These are phyloP conservation scores for Neogobius melanostomus DNA, from an alignment of 2,113 vertebrate species.

Conservation along the genomic window DNA sequence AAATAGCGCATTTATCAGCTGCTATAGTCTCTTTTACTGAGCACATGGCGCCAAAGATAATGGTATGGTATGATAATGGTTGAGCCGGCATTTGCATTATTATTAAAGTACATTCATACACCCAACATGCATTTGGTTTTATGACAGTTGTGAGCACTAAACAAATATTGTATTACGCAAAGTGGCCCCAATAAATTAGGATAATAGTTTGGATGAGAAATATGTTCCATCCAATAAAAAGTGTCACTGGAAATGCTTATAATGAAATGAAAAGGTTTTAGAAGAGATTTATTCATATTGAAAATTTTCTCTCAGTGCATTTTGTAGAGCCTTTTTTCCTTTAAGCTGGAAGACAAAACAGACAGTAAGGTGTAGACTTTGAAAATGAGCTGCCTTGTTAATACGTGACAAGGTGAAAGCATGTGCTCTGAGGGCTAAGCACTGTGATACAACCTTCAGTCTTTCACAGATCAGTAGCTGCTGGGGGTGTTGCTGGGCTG, in stretches of 20 bases:
- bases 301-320: not conserved
- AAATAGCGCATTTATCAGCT: constrained; percentile 48
- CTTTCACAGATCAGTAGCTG: constrained; percentile 38
- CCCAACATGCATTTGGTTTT: not conserved
- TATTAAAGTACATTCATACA: not conserved
- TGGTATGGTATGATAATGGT: not conserved
- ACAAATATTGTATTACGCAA: not conserved
- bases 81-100: not conserved
- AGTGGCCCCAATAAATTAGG: not conserved
- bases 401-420: constrained; percentile 21
- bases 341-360: not conserved
- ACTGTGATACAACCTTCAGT: constrained; percentile 13
- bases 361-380: constrained; percentile 4
- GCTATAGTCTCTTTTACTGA: constrained; percentile 32
- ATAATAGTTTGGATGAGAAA: not conserved
- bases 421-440: constrained; percentile 23
- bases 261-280: not conserved
- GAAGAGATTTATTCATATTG: not conserved
- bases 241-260: not conserved
- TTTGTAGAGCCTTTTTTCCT: not conserved
- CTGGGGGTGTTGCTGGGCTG: constrained; percentile 28
- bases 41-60: constrained; percentile 23
- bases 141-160: not conserved
- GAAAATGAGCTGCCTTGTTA: constrained; percentile 22
- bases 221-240: constrained; percentile 3